Evolutionary conservation across 2,113 vertebrate species (phyloP).

Genomic region (Geococcyx californianus): DNA sequence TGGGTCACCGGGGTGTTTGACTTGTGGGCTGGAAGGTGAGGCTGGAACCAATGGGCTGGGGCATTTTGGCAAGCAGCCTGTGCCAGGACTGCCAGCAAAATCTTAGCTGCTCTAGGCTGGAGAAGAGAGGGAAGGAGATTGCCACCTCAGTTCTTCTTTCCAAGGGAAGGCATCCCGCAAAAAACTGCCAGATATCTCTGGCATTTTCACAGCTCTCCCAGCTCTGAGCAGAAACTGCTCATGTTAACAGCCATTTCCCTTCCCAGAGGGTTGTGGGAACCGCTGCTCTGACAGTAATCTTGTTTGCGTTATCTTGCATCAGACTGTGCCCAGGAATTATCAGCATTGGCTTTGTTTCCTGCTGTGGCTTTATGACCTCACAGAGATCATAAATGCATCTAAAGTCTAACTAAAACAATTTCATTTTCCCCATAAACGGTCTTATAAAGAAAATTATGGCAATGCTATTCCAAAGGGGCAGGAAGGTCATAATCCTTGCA

Average conservation of each 20-base stretch:
- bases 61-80: not conserved
- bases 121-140: not conserved
- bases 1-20: accelerated
- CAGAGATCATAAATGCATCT: not conserved
- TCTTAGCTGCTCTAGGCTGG: not conserved
- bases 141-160: not conserved
- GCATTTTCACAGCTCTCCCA: not conserved
- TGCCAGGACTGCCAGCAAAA: not conserved
- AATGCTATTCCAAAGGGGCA: not conserved
- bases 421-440: not conserved
- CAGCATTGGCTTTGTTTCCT: not conserved
- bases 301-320: not conserved
- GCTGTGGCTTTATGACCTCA: not conserved
- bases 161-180: not conserved
- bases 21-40: not conserved
- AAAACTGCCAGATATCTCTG: not conserved
- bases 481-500: not conserved
- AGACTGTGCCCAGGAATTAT: not conserved
- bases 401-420: not conserved
- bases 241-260: not conserved
- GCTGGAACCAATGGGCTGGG: not conserved
- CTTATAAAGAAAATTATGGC: not conserved
- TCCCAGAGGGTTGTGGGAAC: not conserved
- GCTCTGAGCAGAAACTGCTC: not conserved
- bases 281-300: not conserved